Conservation (phyloP, 2,113 vertebrate genomes). For the Syngnathoides biaculeatus region DNA sequence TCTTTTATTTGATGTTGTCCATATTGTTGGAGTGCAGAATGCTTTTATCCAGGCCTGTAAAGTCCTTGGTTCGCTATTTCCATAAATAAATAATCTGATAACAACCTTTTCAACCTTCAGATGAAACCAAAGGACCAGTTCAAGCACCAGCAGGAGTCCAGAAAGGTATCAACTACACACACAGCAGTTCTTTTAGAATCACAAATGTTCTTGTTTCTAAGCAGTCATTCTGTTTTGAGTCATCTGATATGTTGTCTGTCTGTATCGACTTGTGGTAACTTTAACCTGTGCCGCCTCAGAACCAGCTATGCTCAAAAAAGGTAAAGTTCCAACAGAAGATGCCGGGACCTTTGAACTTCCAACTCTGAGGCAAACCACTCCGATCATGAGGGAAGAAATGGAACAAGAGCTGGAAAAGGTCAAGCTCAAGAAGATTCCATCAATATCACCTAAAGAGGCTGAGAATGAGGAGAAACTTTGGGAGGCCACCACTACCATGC, state of each 20-base stretch:
- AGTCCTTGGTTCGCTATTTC: not conserved
- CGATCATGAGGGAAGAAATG: constrained; percentile 51
- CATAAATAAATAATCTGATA: constrained; percentile 6
- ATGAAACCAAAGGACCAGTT: constrained; percentile 77
- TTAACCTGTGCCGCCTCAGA: constrained; percentile 76
- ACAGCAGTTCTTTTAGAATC: not conserved
- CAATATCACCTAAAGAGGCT: constrained; percentile 56
- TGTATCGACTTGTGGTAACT: constrained; percentile 17
- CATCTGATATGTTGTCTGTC: not conserved
- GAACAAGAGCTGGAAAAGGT: constrained; percentile 65
- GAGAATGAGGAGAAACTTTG: constrained; percentile 54
- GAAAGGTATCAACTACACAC: constrained; percentile 71
- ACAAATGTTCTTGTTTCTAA: not conserved
- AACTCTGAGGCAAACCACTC: constrained; percentile 69
- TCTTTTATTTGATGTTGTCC: not conserved
- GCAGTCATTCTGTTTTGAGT: constrained; percentile 3
- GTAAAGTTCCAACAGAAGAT: constrained; percentile 68
- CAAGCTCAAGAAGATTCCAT: constrained; percentile 69
- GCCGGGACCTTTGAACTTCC: constrained; percentile 70
- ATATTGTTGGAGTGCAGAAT: not conserved
- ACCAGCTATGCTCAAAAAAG: constrained; percentile 64
- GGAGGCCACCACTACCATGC: constrained; percentile 49
- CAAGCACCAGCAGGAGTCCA: constrained; percentile 82
- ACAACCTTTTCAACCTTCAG: constrained; percentile 58
- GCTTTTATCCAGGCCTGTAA: not conserved